phyloP scores from a whole-genome alignment of 2,888 invertebrate species.

The Drosophila macrospina region DNA sequence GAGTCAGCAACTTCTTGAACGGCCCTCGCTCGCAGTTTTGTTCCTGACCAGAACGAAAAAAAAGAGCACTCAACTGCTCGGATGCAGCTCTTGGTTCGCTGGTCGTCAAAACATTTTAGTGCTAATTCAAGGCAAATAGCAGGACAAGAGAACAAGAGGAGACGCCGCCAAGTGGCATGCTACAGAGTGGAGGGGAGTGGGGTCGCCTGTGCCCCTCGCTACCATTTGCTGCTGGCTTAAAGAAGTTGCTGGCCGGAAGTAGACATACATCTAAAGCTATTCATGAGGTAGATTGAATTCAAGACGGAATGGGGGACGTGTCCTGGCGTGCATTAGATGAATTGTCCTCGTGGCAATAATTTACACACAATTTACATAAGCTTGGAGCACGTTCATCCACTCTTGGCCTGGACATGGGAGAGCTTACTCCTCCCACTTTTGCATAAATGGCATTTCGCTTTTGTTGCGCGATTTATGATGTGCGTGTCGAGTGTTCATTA shows the following conservation, averaged over 20 bases:
- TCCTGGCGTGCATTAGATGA: conserved; percentile 61
- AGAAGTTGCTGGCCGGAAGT: conserved; percentile 19
- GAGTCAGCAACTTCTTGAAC: not conserved
- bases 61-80: conserved; percentile 17
- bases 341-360: conserved; percentile 69
- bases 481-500: conserved; percentile 79
- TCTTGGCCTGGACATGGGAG: conserved; percentile 25
- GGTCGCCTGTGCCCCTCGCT: too few relatives aligned
- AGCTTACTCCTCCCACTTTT: not conserved
- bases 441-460: not conserved
- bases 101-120: conserved; percentile 65
- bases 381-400: conserved; percentile 63
- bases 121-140: conserved; percentile 56
- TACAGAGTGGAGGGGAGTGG: conserved; percentile 11
- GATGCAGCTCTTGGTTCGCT: conserved; percentile 34
- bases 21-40: conserved; percentile 39
- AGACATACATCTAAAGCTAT: conserved; percentile 29
- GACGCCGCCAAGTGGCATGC: conserved; percentile 25
- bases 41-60: not conserved
- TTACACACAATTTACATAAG: conserved; percentile 70
- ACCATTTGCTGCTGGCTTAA: not conserved
- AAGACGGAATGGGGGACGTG: not conserved
- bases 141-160: not conserved
- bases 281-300: conserved; percentile 28
- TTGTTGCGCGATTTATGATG: conserved; percentile 77